Conservation (phyloP, 2,113 vertebrate species). For the Zosterops hypoxanthus region DNA sequence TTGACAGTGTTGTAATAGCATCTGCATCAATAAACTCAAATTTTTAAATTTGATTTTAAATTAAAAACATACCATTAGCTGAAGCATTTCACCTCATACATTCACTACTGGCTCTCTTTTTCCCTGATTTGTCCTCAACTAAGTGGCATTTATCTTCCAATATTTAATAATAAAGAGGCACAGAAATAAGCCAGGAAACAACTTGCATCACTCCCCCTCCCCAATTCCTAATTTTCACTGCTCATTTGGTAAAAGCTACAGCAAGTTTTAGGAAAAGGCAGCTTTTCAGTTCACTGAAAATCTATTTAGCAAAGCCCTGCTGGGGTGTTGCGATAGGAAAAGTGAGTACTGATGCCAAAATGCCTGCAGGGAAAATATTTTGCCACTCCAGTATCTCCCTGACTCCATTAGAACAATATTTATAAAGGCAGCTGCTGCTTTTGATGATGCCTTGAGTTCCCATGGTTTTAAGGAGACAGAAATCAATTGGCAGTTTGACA, state of each 20-base stretch:
- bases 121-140: not conserved
- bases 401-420: not conserved
- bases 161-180: not conserved
- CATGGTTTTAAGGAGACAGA: not conserved
- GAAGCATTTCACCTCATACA: not conserved
- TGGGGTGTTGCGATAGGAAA: not conserved
- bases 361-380: not conserved
- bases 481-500: not conserved
- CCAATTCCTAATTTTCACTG: accelerated
- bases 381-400: not conserved
- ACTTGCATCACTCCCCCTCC: accelerated
- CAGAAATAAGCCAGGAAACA: not conserved
- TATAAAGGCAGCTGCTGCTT: not conserved
- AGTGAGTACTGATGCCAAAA: not conserved
- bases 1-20: not conserved
- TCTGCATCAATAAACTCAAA: not conserved
- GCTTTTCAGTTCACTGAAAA: not conserved
- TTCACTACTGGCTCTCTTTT: not conserved
- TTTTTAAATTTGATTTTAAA: not conserved
- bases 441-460: not conserved
- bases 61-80: not conserved
- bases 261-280: not conserved
- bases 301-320: not conserved
- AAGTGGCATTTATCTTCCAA: not conserved
- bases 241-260: not conserved